phyloP scores from a whole-genome alignment of 2,888 invertebrate species.

The Phyto melanocephala region DNA sequence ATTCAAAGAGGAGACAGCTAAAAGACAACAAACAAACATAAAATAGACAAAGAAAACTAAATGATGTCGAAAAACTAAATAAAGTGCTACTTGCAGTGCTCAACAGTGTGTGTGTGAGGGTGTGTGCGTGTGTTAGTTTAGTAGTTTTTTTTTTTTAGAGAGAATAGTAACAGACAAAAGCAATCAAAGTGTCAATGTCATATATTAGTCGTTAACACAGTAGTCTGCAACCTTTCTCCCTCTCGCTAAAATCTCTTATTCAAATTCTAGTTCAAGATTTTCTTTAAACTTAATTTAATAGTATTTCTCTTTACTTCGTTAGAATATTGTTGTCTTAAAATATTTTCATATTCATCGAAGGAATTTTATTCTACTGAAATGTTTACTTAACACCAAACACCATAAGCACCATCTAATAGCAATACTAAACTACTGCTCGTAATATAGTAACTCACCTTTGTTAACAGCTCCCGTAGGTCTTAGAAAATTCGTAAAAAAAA shows the following conservation, averaged over 20 bases:
- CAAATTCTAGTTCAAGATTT: background rate
- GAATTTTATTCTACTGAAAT: too few relatives aligned
- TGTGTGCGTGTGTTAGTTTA: background rate
- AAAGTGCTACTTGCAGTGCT: conserved; percentile 1
- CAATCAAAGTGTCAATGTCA: conserved; percentile 53
- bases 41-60: background rate
- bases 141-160: background rate
- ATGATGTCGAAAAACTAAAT: background rate
- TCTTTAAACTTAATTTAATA: background rate
- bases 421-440: too few relatives aligned
- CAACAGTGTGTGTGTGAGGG: too few relatives aligned
- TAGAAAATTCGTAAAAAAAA: background rate
- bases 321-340: too few relatives aligned
- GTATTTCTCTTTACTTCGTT: background rate
- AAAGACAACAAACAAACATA: background rate
- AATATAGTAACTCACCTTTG: background rate
- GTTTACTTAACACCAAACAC: too few relatives aligned
- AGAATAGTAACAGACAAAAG: conserved; percentile 24
- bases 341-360: too few relatives aligned
- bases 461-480: conserved; percentile 2
- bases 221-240: background rate
- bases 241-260: background rate
- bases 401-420: too few relatives aligned
- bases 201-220: background rate
- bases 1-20: background rate